Conservation (phyloP, 2,113 vertebrate species). For the Notothenia rossii region DNA sequence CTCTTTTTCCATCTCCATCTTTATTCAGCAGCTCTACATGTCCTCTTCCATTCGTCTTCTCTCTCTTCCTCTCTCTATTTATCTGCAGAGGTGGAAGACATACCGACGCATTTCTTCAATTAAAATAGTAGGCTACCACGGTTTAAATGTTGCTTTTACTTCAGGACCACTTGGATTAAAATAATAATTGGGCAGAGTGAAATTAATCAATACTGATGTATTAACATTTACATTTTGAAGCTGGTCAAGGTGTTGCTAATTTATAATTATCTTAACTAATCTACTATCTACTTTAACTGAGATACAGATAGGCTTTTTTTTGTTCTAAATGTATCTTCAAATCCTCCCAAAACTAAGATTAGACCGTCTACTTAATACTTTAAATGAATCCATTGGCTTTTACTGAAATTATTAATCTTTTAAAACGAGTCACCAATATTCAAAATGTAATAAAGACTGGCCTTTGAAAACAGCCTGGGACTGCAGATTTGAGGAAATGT, state of each 20-base stretch:
- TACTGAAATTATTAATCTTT: neutral
- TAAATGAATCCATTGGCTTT: neutral
- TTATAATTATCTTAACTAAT: neutral
- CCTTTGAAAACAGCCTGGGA: neutral
- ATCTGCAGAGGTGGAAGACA: constrained; percentile 11
- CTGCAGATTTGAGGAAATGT: neutral
- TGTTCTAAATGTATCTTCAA: neutral
- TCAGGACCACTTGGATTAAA: neutral
- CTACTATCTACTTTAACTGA: neutral
- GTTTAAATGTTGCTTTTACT: neutral
- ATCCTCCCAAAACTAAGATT: neutral
- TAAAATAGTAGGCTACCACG: too few relatives aligned
- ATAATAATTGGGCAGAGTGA: too few relatives aligned
- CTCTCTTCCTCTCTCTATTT: neutral
- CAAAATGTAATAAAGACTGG: constrained; percentile 2
- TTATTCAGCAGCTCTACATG: constrained; percentile 33
- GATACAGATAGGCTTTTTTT: neutral
- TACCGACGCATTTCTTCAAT: neutral
- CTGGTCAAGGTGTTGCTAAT: neutral
- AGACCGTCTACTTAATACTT: neutral
- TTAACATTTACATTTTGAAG: neutral
- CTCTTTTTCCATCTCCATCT: constrained; percentile 35
- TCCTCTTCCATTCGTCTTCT: constrained; percentile 53
- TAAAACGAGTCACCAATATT: neutral
- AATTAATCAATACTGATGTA: neutral